Evolutionary conservation across 2,113 vertebrate genomes (phyloP).

Genomic region (Pantherophis guttatus): DNA sequence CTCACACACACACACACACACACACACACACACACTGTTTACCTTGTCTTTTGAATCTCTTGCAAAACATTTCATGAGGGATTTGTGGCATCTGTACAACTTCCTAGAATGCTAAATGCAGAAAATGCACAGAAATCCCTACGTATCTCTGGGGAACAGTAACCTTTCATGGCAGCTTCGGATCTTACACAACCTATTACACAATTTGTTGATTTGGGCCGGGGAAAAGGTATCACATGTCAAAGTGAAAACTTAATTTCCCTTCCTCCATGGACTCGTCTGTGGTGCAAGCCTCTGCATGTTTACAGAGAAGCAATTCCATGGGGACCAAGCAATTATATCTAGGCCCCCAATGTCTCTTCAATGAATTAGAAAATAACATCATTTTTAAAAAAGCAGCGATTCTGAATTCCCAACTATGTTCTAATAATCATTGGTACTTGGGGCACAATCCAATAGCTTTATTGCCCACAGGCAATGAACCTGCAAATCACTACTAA

Average conservation of each 20-base stretch:
- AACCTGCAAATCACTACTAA: neutral
- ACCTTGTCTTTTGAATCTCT: slow-evolving; percentile 28
- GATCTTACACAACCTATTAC: slow-evolving; percentile 20
- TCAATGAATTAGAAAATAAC: neutral
- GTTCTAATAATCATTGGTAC: neutral
- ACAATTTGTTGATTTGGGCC: slow-evolving; percentile 35
- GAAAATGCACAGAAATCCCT: neutral
- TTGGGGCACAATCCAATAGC: neutral
- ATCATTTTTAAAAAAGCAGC: slow-evolving; percentile 1
- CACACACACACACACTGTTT: neutral
- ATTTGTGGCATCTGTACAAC: neutral
- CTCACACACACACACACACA: too few species aligned
- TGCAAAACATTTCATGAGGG: slow-evolving; percentile 16
- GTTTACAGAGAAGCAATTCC: neutral
- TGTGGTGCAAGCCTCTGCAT: neutral
- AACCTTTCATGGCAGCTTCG: neutral
- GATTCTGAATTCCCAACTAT: neutral
- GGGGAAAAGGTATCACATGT: slow-evolving; percentile 22
- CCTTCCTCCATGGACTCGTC: neutral
- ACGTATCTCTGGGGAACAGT: slow-evolving; percentile 15
- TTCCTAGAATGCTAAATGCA: neutral
- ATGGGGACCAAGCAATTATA: neutral
- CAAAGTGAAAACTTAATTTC: slow-evolving; percentile 15
- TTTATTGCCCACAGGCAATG: neutral
- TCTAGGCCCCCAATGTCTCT: neutral